Conservation (phyloP, 2,888 invertebrate genomes). For the Lithophane ornitopus region DNA sequence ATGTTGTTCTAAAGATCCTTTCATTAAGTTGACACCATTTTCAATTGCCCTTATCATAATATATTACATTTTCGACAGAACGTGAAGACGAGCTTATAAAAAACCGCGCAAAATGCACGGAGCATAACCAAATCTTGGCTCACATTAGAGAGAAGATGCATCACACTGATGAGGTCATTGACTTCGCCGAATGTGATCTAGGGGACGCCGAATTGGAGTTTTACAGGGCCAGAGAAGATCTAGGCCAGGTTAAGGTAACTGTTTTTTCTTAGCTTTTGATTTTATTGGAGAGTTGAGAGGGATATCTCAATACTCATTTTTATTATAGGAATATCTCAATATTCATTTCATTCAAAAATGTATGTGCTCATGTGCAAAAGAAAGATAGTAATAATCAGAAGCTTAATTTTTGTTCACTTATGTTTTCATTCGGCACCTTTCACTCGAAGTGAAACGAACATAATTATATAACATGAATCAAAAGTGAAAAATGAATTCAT, state of each 20-base stretch:
- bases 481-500: neutral
- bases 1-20: slow-evolving; percentile 35
- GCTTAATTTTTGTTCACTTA: neutral
- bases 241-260: slow-evolving; percentile 81
- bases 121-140: slow-evolving; percentile 87
- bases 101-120: slow-evolving; percentile 85
- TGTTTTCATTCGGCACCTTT: neutral
- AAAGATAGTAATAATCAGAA: neutral
- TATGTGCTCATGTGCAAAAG: too few relatives aligned
- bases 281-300: neutral
- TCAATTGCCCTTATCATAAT: slow-evolving; percentile 34
- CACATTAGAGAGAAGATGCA: slow-evolving; percentile 89
- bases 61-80: slow-evolving; percentile 72
- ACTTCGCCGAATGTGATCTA: slow-evolving; percentile 84
- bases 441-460: neutral
- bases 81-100: slow-evolving; percentile 87
- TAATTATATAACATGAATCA: neutral
- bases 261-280: neutral
- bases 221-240: slow-evolving; percentile 82
- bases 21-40: slow-evolving; percentile 34
- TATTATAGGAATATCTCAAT: too few relatives aligned
- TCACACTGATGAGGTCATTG: slow-evolving; percentile 87
- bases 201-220: slow-evolving; percentile 85
- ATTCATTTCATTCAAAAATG: too few relatives aligned
- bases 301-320: too few relatives aligned